phyloP scores from a whole-genome alignment of 2,888 invertebrate genomes.

The Polyommatus iphigenia region DNA sequence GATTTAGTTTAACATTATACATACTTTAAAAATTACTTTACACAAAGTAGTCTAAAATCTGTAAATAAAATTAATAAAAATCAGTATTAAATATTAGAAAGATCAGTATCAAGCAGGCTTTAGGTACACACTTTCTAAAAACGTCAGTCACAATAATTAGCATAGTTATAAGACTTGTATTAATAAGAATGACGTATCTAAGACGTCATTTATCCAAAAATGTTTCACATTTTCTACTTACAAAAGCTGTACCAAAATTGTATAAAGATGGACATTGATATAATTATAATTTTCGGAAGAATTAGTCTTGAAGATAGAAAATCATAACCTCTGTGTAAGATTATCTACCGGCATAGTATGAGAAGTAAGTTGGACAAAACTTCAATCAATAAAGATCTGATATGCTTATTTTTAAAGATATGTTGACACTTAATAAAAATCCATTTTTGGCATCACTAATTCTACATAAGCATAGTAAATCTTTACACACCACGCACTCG shows the following conservation, averaged over 20 bases:
- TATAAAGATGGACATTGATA: background rate
- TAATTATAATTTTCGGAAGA: background rate
- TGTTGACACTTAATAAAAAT: background rate
- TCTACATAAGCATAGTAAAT: background rate
- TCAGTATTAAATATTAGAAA: conserved; percentile 24
- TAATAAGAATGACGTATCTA: background rate
- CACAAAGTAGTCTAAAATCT: conserved; percentile 32
- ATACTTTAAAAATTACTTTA: conserved; percentile 29
- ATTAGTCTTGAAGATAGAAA: background rate
- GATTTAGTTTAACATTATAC: conserved; percentile 34
- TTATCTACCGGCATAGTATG: background rate
- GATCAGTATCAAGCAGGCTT: conserved; percentile 14
- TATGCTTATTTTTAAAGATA: conserved; percentile 21
- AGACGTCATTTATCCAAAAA: conserved; percentile 3
- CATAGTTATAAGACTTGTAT: conserved; percentile 3
- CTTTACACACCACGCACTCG: background rate
- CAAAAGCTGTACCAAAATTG: background rate
- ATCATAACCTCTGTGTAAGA: background rate
- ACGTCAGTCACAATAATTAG: conserved; percentile 15
- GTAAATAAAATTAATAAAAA: conserved; percentile 26
- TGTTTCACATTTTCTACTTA: background rate
- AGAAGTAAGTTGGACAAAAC: background rate
- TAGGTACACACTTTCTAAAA: background rate
- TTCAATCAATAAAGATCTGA: background rate
- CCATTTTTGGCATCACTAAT: conserved; percentile 1